Percentiles rank a stretch among this genome's conserved stretches.
phyloP scores from a whole-genome alignment of 1,140 invertebrate genomes.

The Aphaenogaster floridana region DNA sequence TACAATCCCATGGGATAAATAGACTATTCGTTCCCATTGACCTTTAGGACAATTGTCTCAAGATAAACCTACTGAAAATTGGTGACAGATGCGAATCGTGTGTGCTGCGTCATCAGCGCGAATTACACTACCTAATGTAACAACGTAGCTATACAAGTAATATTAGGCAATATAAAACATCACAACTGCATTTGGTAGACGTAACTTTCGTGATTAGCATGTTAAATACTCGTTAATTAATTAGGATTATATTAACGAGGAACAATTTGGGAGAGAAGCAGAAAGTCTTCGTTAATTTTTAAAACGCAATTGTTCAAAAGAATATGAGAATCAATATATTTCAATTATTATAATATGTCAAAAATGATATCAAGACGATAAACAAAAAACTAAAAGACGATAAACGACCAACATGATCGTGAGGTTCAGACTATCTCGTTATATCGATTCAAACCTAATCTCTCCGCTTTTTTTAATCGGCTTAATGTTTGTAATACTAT shows the following conservation, averaged over 20 bases:
- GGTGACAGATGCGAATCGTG: not conserved
- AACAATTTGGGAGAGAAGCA: not conserved
- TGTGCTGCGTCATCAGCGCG: not conserved
- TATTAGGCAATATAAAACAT: not conserved
- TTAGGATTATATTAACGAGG: not conserved
- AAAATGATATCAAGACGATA: not conserved
- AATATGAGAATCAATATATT: not conserved
- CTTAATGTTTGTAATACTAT: constrained; percentile 40
- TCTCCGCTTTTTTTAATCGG: not conserved
- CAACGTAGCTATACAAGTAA: not conserved
- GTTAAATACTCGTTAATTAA: constrained; percentile 6
- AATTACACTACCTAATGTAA: not conserved
- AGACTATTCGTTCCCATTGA: constrained; percentile 61
- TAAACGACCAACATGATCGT: constrained; percentile 7
- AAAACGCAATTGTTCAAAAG: not conserved
- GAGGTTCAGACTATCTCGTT: not conserved
- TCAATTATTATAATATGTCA: not conserved
- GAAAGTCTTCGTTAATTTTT: not conserved
- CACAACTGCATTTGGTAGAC: not conserved
- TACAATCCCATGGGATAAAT: constrained; percentile 72
- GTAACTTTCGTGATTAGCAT: not conserved
- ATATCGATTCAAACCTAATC: constrained; percentile 21
- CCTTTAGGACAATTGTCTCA: constrained; percentile 50
- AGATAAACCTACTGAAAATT: constrained; percentile 70
- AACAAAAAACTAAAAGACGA: constrained; percentile 14